Evolutionary conservation across 1,140 invertebrate genomes (phyloP).

Genomic region (Himalopsyche phryganea): DNA sequence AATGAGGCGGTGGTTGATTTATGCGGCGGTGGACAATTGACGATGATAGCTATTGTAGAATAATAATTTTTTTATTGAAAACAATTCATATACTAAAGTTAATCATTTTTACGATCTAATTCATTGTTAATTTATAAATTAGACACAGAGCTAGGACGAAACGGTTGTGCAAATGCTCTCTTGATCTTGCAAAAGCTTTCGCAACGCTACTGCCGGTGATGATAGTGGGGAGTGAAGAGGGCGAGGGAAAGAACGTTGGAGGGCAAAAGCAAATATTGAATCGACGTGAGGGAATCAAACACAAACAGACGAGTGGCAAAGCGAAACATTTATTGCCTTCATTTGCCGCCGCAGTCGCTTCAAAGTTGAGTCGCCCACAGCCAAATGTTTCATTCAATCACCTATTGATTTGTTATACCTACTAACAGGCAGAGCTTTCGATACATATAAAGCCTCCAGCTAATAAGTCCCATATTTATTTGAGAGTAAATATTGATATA

Average conservation of each 20-base stretch:
- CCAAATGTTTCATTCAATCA: constrained; percentile 9
- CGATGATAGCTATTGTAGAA: too few species aligned
- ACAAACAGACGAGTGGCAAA: constrained; percentile 30
- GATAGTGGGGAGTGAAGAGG: not conserved
- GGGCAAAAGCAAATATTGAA: constrained; percentile 30
- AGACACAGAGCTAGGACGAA: too few species aligned
- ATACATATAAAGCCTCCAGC: not conserved
- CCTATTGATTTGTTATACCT: constrained; percentile 8
- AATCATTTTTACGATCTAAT: too few species aligned
- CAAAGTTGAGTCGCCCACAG: constrained; percentile 2
- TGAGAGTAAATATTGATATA: too few species aligned
- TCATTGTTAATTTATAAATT: too few species aligned
- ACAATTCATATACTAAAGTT: too few species aligned
- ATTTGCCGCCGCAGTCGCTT: constrained; percentile 12
- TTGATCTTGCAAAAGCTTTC: too few species aligned
- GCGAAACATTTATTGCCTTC: constrained; percentile 33
- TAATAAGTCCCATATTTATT: not conserved
- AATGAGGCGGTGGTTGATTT: too few species aligned
- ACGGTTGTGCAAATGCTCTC: too few species aligned
- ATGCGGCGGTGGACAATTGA: too few species aligned
- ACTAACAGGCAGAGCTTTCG: not conserved
- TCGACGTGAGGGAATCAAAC: constrained; percentile 30
- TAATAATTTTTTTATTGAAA: too few species aligned
- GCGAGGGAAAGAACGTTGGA: not conserved
- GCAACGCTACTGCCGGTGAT: not conserved